phyloP scores from a whole-genome alignment of 2,888 invertebrate species.

The Heliconius cydno region DNA sequence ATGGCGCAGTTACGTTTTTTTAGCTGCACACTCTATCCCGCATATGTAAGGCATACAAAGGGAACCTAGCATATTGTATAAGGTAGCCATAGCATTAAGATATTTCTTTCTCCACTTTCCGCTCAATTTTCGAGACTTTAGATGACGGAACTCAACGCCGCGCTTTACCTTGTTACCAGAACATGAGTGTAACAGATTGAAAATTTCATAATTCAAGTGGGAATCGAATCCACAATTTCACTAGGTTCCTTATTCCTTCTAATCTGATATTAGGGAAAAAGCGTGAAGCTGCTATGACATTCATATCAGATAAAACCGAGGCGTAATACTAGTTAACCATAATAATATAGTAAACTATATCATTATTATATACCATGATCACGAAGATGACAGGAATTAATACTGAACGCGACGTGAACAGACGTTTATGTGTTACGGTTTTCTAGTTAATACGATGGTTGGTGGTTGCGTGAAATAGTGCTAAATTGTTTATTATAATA shows the following conservation, averaged over 20 bases:
- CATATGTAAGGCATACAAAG: not conserved
- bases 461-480: conserved; percentile 15
- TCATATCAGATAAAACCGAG: too few relatives aligned
- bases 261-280: too few relatives aligned
- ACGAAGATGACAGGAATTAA: conserved; percentile 8
- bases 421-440: conserved; percentile 27
- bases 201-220: too few relatives aligned
- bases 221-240: too few relatives aligned
- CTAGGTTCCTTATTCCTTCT: too few relatives aligned
- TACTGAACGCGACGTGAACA: conserved; percentile 22
- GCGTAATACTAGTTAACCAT: not conserved
- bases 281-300: too few relatives aligned
- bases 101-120: not conserved
- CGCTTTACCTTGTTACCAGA: not conserved
- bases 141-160: not conserved
- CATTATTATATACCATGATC: not conserved
- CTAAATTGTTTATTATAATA: conserved; percentile 12
- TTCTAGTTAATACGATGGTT: conserved; percentile 29
- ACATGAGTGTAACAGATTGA: too few relatives aligned
- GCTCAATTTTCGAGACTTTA: not conserved
- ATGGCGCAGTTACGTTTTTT: not conserved
- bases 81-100: not conserved
- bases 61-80: not conserved
- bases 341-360: conserved; percentile 14
- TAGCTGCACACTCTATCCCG: not conserved